Conservation (phyloP, 23 tunicate species). For the Halocynthia aurantium region DNA sequence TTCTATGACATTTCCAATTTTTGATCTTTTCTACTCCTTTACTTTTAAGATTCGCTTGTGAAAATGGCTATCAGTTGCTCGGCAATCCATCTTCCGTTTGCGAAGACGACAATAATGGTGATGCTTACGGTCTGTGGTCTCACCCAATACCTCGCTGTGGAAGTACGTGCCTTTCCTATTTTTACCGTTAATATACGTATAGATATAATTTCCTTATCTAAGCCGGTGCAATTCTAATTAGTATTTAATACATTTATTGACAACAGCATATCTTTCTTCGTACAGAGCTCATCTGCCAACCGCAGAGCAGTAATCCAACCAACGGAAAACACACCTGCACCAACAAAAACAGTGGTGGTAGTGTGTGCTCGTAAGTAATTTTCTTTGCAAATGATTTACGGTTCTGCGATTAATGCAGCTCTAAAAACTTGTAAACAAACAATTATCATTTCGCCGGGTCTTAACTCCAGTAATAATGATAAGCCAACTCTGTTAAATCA, state of each 20-base stretch:
- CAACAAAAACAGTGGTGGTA: slow-evolving; percentile 2
- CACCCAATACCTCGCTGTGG: slow-evolving; percentile 17
- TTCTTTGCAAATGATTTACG: too few relatives aligned
- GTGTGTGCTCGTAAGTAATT: slow-evolving; percentile 22
- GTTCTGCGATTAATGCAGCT: too few relatives aligned
- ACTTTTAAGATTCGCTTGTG: slow-evolving; percentile 16
- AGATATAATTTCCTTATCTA: neutral
- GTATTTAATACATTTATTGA: neutral
- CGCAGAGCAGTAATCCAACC: slow-evolving; percentile 16
- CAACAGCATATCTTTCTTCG: neutral
- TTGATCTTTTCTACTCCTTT: neutral
- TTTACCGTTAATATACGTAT: neutral
- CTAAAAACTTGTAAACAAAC: too few relatives aligned
- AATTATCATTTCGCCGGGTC: too few relatives aligned
- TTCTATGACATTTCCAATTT: neutral
- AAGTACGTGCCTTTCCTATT: neutral
- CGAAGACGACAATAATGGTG: slow-evolving; percentile 12
- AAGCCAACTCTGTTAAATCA: too few relatives aligned
- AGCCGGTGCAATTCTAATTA: neutral
- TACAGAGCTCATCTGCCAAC: slow-evolving; percentile 13
- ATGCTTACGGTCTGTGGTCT: slow-evolving; percentile 16
- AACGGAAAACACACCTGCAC: slow-evolving; percentile 12
- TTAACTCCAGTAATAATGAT: too few relatives aligned
- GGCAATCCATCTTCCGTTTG: slow-evolving; percentile 13
- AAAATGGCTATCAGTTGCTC: slow-evolving; percentile 9